A percentile compares a stretch with the other conserved stretches of the same genome.
These are phyloP conservation scores for Entomobrya multifasciata DNA, from an alignment of 2,888 invertebrate species.

Conservation along the genomic window DNA sequence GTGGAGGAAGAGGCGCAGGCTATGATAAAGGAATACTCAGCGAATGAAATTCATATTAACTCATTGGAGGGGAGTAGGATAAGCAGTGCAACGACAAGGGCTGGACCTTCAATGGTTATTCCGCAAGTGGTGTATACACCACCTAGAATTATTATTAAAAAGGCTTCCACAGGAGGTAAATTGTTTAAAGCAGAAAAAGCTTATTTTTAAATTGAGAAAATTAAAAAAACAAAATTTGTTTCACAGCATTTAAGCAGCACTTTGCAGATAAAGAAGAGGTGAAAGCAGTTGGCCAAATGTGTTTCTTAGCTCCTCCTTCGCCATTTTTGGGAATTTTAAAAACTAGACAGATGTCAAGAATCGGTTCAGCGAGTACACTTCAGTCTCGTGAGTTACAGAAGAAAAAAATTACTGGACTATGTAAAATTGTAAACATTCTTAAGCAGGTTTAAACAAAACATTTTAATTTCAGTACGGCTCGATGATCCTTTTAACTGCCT, in stretches of 20 bases:
- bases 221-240: not conserved
- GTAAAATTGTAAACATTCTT: not conserved
- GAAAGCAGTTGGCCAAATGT: conserved; percentile 66
- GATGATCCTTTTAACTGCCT: conserved; percentile 69
- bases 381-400: not conserved
- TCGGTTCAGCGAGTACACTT: conserved; percentile 20
- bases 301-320: conserved; percentile 61
- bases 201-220: not conserved
- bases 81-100: not conserved
- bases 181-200: conserved; percentile 10
- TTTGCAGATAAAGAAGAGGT: conserved; percentile 58
- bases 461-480: not conserved
- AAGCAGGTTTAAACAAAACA: too few species aligned
- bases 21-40: conserved; percentile 36
- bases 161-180: conserved; percentile 34
- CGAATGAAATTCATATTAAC: not conserved
- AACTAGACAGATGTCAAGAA: conserved; percentile 40
- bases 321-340: conserved; percentile 57
- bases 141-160: conserved; percentile 57
- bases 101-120: conserved; percentile 22
- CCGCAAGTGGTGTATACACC: conserved; percentile 56
- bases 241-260: conserved; percentile 21
- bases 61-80: not conserved
- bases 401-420: not conserved
- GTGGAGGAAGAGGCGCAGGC: not conserved